phyloP scores from a whole-genome alignment of 2,888 invertebrate genomes.

The Euclidia mi region DNA sequence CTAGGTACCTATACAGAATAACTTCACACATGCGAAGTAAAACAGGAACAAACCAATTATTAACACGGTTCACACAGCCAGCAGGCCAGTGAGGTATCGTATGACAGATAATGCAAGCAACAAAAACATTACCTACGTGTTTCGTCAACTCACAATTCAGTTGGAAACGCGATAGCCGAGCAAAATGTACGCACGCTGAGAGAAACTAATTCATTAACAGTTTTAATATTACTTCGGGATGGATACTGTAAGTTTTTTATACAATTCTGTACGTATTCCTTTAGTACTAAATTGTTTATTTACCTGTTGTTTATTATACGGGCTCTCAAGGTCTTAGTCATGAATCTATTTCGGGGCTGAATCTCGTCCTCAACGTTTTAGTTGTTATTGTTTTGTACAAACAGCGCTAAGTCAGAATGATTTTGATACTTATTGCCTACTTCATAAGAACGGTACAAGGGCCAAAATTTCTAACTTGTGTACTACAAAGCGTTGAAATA shows the following conservation, averaged over 20 bases:
- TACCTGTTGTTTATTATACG: not conserved
- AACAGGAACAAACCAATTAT: conserved; percentile 4
- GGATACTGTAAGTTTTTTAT: conserved; percentile 24
- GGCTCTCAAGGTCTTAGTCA: not conserved
- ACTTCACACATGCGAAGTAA: not conserved
- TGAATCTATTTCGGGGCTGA: conserved; percentile 1
- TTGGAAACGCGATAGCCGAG: conserved; percentile 56
- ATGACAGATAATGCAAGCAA: conserved; percentile 70
- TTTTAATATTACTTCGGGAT: conserved; percentile 29
- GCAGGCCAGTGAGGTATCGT: conserved; percentile 63
- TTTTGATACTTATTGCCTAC: no score
- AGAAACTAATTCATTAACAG: conserved; percentile 28
- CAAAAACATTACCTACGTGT: conserved; percentile 63
- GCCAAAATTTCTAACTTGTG: no score
- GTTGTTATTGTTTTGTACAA: not conserved
- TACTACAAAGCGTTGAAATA: no score
- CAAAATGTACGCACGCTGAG: conserved; percentile 43
- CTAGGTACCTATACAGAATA: no score
- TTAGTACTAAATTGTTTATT: conserved; percentile 48
- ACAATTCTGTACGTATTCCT: not conserved
- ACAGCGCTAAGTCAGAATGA: no score
- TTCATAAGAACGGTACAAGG: no score
- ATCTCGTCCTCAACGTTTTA: not conserved
- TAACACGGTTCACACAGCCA: conserved; percentile 19
- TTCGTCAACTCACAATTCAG: conserved; percentile 55